Base-by-base conservation (phyloP, 1,140 invertebrate species). In the Patella vulgata region DNA sequence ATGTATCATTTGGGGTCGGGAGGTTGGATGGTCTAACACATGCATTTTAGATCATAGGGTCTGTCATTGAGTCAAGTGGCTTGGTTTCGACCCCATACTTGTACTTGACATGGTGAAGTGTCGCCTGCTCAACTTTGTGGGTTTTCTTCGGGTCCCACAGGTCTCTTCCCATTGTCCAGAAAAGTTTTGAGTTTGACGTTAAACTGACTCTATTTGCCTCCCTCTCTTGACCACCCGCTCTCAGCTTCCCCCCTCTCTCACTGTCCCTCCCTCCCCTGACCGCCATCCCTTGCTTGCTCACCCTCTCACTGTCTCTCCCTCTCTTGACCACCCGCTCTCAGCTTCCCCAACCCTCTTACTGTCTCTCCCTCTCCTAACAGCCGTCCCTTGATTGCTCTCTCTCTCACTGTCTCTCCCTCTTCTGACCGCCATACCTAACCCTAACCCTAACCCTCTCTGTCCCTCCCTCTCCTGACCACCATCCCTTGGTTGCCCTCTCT, bases 401-500 rank as follows among this genome's bases (percentile, higher is more conserved):
- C 9, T 51, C 48, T 51, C 9, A 9, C 48, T 51, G 3, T 51
- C 40, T 51, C 44, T 47, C 0, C 8, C 19, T 58, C 23, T 31
- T 25, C 6, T 27, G 21, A 27, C 36, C 21, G n/a, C 23, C 8
- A n/a, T 51, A 3, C 8, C 25, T 25, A n/a, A 17, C 25, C 28
- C 25, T 17, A n/a, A 17, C 25, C 12, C 25, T 28, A n/a, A 17
- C 23, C 36, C 30, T 40, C 59, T 17, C 59, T 42, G 3, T 36
- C 59, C 28, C 48, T 21, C 48, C n/a, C 59, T 47, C 31, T 27
- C 54, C 23, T 36, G 11, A 23, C n/a, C 54, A 43, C 54, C 44
- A 12, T 23, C 54, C 23, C 33, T 42, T 40, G n/a, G 11, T 56
- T 25, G 3, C 54, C 21, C 33, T 56, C 54, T 42, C 23, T 25